Evolutionary conservation across 2,888 invertebrate genomes (phyloP).

Genomic region (Fabriciana adippe): DNA sequence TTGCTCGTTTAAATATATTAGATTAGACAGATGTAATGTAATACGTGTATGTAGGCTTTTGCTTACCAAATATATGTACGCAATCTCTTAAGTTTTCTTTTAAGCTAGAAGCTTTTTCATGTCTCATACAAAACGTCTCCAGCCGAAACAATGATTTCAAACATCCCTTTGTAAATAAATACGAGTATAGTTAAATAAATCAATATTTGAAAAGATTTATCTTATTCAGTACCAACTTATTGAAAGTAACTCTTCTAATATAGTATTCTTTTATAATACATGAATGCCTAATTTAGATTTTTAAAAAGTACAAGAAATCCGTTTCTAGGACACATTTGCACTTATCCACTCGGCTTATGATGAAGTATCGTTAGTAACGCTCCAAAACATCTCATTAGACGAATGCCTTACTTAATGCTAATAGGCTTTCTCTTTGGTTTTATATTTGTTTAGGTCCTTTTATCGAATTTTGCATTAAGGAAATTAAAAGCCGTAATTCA

Average conservation of each 20-base stretch:
- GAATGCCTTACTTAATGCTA: neutral
- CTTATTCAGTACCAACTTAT: neutral
- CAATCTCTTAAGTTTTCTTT: conserved; percentile 13
- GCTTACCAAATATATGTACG: neutral
- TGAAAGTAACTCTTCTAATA: neutral
- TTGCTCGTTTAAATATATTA: too few species aligned
- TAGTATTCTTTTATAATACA: neutral
- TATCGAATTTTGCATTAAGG: too few species aligned
- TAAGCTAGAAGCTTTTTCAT: conserved; percentile 20
- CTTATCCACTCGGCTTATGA: conserved; percentile 8
- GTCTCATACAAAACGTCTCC: conserved; percentile 15
- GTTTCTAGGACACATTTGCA: conserved; percentile 6
- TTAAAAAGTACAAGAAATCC: neutral
- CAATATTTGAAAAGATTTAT: neutral
- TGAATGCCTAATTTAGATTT: neutral
- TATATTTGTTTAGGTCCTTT: too few species aligned
- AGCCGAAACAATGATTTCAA: conserved; percentile 2
- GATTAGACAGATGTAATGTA: neutral
- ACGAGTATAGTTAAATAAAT: neutral
- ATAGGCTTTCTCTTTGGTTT: neutral
- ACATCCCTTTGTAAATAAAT: conserved; percentile 5
- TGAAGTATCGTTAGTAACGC: conserved; percentile 18
- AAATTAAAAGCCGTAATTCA: too few species aligned
- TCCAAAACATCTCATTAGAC: conserved; percentile 4
- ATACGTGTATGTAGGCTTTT: neutral